Evolutionary conservation across 2,797 vertebrate species (phyloP), one percentile per base, ranked within the genome.

Genomic region (Parambassis ranga): DNA sequence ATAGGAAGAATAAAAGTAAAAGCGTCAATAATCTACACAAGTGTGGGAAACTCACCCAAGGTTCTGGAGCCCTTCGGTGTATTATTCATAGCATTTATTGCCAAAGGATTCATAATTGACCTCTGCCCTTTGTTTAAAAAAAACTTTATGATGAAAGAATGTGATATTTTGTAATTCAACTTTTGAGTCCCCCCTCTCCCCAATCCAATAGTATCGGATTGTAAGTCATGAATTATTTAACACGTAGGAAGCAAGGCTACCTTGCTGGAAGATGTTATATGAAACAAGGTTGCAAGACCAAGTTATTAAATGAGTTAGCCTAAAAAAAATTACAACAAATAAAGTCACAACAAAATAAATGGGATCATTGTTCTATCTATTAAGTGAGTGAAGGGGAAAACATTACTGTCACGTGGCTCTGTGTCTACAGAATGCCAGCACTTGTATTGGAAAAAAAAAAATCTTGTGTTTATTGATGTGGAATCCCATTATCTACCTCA

Each of bases 71-170:
- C 76, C 83, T 62, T 75, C 71, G 44, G 91, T 91, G 85, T 87
- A 86, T 91, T 91, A 90, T 93, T 93, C 88, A 92, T 92, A 68
- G 62, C 42, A 63, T 57, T 76, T 77, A 77, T 86, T 81, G 90
- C 91, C 90, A 89, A 85, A 91, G 89, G 91, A 90, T 84, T 88
- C 84, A 89, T 89, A 91, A 92, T 90, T 92, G 91, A 92, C 91
- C 90, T 86, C 78, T 91, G 90, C 84, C 90, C 91, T 84, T 65
- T 73, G 49, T 69, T 31, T 69, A 60, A 81, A 86, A 47, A 27
- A 79, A 90, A 90, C 83, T 89, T 90, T 61, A 79, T 15, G 44
- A 92, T 92, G 86, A 93, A 91, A 92, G 89, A 92, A 89, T 87
- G 80, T 61, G 59, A 88, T 90, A 87, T 91, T 92, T 91, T 89